phyloP scores from a whole-genome alignment of 2,797 vertebrate genomes.

The Alca torda region DNA sequence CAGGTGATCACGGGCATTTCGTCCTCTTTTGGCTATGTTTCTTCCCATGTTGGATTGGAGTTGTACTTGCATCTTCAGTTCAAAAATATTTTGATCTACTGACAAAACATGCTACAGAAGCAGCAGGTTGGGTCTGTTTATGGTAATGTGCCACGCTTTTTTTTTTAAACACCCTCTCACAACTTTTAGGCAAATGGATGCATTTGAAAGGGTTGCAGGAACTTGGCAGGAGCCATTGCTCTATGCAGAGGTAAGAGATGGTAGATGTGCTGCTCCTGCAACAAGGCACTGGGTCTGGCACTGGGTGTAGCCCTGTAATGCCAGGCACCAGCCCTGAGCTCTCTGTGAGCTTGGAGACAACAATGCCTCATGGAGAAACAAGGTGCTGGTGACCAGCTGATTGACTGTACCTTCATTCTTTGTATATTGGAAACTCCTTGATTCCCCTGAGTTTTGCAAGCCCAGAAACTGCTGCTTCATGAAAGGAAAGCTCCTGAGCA shows the following conservation, averaged over 20 bases:
- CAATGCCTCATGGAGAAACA: accelerated
- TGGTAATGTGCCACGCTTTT: not conserved
- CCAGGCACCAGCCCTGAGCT: not conserved
- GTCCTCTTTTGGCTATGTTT: not conserved
- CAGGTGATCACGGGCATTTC: accelerated
- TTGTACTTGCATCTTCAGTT: not conserved
- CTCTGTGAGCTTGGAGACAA: not conserved
- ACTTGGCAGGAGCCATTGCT: not conserved
- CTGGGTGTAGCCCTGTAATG: not conserved
- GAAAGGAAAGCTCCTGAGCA: accelerated
- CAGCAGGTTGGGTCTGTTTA: accelerated
- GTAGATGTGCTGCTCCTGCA: not conserved
- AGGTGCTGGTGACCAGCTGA: not conserved
- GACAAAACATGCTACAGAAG: not conserved
- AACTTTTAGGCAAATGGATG: not conserved
- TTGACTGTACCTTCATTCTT: accelerated
- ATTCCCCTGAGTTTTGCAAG: not conserved
- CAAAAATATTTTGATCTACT: not conserved
- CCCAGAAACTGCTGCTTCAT: not conserved
- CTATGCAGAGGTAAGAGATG: not conserved
- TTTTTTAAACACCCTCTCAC: not conserved
- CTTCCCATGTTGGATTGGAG: not conserved
- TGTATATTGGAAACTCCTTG: not conserved
- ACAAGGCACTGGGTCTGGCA: not conserved
- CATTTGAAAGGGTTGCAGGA: not conserved